Evolutionary conservation across 53 echinoderm and acorn worm species (phyloP), one percentile per base, ranked within the genome.

Genomic region (Echinarachnius parma): DNA sequence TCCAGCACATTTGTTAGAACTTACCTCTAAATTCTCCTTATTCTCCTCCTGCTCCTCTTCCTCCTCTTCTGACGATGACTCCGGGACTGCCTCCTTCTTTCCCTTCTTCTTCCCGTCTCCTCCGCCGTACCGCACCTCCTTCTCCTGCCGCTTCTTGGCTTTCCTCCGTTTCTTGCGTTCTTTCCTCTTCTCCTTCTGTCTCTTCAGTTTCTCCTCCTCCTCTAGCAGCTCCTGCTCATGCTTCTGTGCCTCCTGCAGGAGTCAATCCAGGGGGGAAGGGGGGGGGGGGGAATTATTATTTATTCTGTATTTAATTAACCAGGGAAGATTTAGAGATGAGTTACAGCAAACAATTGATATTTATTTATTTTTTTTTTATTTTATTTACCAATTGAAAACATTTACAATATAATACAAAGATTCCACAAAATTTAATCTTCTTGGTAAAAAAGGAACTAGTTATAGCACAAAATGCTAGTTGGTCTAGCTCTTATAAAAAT

Each of bases 121-220:
- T 15, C 48, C 75, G 1, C 63, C 64, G 11, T 63, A 34, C 16
- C 65, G 61, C 42, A 55, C 64, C 61, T 67, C 80, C 27, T 84
- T 90, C 36, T 95, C 95, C 46, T 82, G 72, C 28, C 78, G 60
- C 35, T 87, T 90, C 60, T 77, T 87, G 26, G 87, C 87, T 59
- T 91, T 87, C 45, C 81, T 75, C 28, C 84, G 67, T 65, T 82
- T 87, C 64, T 91, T 90, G 53, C 80, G 87, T 52, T 80, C 82
- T 44, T 71, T 87, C 24, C 84, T 75, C 55, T 84, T 90, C 69
- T 95, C 90, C 50, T 78, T 50, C 20, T 80, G 81, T 31, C 84
- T 84, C 64, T 84, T 81, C 76, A 84, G 87, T 13, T 87, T 74
- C 42, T 95, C 95, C 48, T 91, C 90, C 44, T 95, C 95, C 42